These are phyloP conservation scores for Pseudomugil gertrudae DNA, from an alignment of 2,797 vertebrate genomes.

Conservation along the genomic window DNA sequence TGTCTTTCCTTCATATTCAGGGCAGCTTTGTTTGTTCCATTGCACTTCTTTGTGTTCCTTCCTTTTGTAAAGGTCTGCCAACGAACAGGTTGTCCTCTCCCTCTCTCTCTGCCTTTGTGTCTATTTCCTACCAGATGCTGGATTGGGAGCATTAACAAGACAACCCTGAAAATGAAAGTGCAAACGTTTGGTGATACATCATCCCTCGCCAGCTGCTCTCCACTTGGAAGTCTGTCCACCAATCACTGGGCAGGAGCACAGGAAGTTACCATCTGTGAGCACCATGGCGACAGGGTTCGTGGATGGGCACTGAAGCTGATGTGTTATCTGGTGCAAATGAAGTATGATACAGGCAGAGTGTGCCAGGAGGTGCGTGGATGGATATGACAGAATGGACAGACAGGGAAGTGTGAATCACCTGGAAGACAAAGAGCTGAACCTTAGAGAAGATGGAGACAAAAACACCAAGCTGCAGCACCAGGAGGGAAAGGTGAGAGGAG, in stretches of 20 bases:
- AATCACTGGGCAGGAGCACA: slow-evolving; percentile 75
- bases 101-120: slow-evolving; percentile 72
- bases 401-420: slow-evolving; percentile 42
- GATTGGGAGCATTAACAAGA: slow-evolving; percentile 76
- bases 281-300: slow-evolving; percentile 71
- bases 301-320: slow-evolving; percentile 62
- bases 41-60: slow-evolving; percentile 55
- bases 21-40: slow-evolving; percentile 33
- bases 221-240: slow-evolving; percentile 73
- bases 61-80: slow-evolving; percentile 73
- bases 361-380: slow-evolving; percentile 13
- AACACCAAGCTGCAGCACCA: slow-evolving; percentile 39
- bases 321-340: slow-evolving; percentile 72
- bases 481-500: slow-evolving; percentile 44
- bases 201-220: slow-evolving; percentile 80
- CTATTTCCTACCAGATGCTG: slow-evolving; percentile 80
- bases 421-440: slow-evolving; percentile 54
- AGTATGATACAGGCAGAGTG: slow-evolving; percentile 47
- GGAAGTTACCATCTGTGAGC: slow-evolving; percentile 77
- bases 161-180: slow-evolving; percentile 79
- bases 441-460: slow-evolving; percentile 15
- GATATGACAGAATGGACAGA: slow-evolving; percentile 48
- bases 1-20: slow-evolving; percentile 38
- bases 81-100: slow-evolving; percentile 74
- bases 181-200: slow-evolving; percentile 78